phyloP scores from a whole-genome alignment of 1,140 invertebrate genomes.

The Aphidius gifuensis region DNA sequence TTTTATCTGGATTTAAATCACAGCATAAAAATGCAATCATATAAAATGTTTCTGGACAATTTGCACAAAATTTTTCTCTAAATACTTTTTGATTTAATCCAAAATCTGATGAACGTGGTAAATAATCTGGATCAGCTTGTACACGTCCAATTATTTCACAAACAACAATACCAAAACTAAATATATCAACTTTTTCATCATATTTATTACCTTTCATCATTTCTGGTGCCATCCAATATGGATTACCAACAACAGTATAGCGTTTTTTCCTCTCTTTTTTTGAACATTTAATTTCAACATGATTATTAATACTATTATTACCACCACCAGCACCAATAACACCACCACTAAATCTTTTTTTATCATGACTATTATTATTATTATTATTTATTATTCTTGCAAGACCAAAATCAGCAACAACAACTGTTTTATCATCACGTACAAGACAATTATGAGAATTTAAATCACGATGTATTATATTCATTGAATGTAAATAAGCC shows the following conservation, averaged over 20 bases:
- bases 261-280: constrained; percentile 65
- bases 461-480: constrained; percentile 92
- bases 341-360: constrained; percentile 44
- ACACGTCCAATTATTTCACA: constrained; percentile 95
- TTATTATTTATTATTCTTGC: constrained; percentile 74
- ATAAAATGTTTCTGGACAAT: constrained; percentile 84
- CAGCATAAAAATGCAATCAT: constrained; percentile 85
- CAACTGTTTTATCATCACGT: constrained; percentile 83
- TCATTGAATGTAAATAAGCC: constrained; percentile 89
- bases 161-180: constrained; percentile 93
- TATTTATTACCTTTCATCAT: constrained; percentile 96
- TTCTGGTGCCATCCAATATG: constrained; percentile 98
- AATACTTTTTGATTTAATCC: constrained; percentile 86
- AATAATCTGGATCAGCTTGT: constrained; percentile 87
- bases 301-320: no score
- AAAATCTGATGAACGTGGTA: constrained; percentile 86
- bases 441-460: constrained; percentile 96
- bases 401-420: constrained; percentile 93
- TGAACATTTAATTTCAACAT: constrained; percentile 38
- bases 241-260: constrained; percentile 86
- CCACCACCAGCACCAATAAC: no score
- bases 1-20: constrained; percentile 82
- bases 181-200: constrained; percentile 95
- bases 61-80: constrained; percentile 81
- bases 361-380: constrained; percentile 47